phyloP scores from a whole-genome alignment of 2,797 vertebrate species.

The Rhinatrema bivittatum region DNA sequence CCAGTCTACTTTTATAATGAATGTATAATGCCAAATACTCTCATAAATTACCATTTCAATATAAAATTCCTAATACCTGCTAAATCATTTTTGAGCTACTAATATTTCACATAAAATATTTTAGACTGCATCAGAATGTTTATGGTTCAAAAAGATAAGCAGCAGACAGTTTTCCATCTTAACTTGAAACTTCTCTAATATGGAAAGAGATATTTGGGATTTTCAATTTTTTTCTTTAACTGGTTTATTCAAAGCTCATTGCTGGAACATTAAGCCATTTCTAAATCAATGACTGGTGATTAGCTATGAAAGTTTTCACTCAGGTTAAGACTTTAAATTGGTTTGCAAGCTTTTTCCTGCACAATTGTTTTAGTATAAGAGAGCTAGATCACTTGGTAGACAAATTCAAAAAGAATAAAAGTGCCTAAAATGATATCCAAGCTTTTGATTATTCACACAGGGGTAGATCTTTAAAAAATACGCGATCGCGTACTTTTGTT shows the following conservation, averaged over 20 bases:
- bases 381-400: too few species aligned
- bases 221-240: conserved; percentile 16
- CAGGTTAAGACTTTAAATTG: too few species aligned
- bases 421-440: too few species aligned
- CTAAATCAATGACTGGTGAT: conserved; percentile 11
- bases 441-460: too few species aligned
- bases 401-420: too few species aligned
- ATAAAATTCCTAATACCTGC: too few species aligned
- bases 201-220: conserved; percentile 30
- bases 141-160: conserved; percentile 34
- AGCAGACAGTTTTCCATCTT: conserved; percentile 32
- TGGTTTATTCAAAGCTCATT: conserved; percentile 1
- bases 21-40: conserved; percentile 18
- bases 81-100: too few species aligned
- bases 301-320: conserved; percentile 22
- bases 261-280: conserved; percentile 13
- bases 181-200: conserved; percentile 26
- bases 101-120: too few species aligned
- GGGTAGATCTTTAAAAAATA: too few species aligned
- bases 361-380: too few species aligned
- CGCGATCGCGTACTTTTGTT: too few species aligned
- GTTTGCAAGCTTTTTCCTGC: too few species aligned
- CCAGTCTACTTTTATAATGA: conserved; percentile 19
- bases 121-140: conserved; percentile 21
- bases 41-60: conserved; percentile 26